phyloP scores from a whole-genome alignment of 2,113 vertebrate genomes.

The Promerops cafer region DNA sequence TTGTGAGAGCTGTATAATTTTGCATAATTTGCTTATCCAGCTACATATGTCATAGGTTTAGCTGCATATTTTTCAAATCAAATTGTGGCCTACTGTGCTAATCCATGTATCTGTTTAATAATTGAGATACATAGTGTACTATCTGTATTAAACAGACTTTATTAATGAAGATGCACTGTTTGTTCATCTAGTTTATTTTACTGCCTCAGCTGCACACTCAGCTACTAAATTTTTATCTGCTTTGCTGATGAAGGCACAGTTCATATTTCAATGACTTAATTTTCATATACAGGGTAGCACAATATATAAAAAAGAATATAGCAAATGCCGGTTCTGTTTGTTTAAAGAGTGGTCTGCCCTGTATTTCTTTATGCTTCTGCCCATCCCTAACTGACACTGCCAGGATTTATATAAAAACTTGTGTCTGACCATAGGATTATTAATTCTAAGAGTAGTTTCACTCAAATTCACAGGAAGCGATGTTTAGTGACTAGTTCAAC shows the following conservation, averaged over 20 bases:
- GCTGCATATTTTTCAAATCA: conserved; percentile 29
- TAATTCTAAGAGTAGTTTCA: background rate
- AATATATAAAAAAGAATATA: background rate
- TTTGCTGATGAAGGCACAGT: conserved; percentile 9
- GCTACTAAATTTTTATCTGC: conserved; percentile 41
- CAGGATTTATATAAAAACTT: background rate
- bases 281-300: background rate
- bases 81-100: conserved; percentile 53
- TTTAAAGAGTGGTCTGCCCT: background rate
- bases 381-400: background rate
- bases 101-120: conserved; percentile 49
- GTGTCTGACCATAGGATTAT: background rate
- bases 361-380: background rate
- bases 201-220: conserved; percentile 38
- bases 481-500: background rate
- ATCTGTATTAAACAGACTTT: conserved; percentile 59
- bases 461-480: background rate
- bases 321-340: background rate
- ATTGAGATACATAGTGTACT: conserved; percentile 39
- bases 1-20: conserved; percentile 13
- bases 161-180: conserved; percentile 65
- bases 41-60: conserved; percentile 8
- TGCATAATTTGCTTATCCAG: conserved; percentile 43
- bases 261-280: background rate
- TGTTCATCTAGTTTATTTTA: conserved; percentile 51